These are phyloP conservation scores for Acanthopagrus latus DNA, from an alignment of 2,797 vertebrate genomes.

Conservation along the genomic window DNA sequence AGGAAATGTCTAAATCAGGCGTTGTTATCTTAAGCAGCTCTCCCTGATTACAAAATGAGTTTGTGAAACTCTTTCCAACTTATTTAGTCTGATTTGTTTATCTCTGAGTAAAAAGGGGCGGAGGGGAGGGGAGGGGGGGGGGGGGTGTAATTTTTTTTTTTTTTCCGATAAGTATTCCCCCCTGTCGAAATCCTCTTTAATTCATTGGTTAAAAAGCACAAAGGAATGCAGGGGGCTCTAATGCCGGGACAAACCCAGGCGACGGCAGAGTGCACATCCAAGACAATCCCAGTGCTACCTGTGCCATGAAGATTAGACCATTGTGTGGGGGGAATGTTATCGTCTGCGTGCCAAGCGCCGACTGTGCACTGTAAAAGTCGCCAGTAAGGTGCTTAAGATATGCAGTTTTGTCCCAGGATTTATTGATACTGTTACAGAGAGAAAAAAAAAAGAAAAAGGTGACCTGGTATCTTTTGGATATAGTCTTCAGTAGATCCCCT, in stretches of 20 bases:
- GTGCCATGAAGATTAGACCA: conserved; percentile 88
- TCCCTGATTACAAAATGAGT: conserved; percentile 83
- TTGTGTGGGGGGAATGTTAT: conserved; percentile 85
- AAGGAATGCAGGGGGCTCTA: conserved; percentile 84
- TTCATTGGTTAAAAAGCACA: conserved; percentile 87
- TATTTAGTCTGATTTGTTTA: conserved; percentile 86
- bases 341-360: conserved; percentile 80
- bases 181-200: conserved; percentile 86
- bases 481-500: conserved; percentile 68
- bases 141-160: conserved; percentile 49
- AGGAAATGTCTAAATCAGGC: conserved; percentile 85
- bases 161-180: conserved; percentile 80
- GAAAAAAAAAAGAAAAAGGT: conserved; percentile 67
- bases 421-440: conserved; percentile 80
- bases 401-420: conserved; percentile 84
- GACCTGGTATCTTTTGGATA: conserved; percentile 80
- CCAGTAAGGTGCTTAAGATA: conserved; percentile 87
- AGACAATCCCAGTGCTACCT: conserved; percentile 88
- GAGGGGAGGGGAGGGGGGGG: conserved; percentile 16
- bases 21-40: conserved; percentile 85
- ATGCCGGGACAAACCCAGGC: conserved; percentile 84
- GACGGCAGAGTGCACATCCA: conserved; percentile 85
- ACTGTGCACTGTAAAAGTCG: conserved; percentile 82
- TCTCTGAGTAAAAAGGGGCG: conserved; percentile 70
- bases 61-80: conserved; percentile 85